Base-by-base conservation (phyloP, 2,888 invertebrate species). In the Pheosia gnoma region DNA sequence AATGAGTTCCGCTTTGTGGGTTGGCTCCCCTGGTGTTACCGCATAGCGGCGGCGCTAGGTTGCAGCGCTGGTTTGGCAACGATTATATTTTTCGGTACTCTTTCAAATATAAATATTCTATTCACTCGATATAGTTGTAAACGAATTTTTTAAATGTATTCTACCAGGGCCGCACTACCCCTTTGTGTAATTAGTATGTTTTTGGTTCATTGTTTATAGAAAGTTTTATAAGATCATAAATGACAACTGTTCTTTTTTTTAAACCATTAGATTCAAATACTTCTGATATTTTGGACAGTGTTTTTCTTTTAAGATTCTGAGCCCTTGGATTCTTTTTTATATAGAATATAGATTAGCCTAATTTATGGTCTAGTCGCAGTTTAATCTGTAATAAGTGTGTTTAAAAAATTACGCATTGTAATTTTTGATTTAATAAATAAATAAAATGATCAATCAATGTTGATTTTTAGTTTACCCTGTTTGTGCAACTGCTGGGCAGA, bases 301-400 rank as follows among this genome's bases (percentile, higher is more conserved):
- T 13, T 52, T 52, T 37, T 36, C 7, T 37, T 3, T 11, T n/a
- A 10, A 5, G 9, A 6, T 13, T 10, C 54, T 36, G 3, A 47
- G 64, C 61, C 67, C 70, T 67, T 66, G 57, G 55, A 59, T 63
- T 61, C 2, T 25, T 25, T 25, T 25, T 25, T 25, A 25, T 43
- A 57, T 59, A 36, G 59, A 43, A 43, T 57, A 62, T 62, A 61
- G 61, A 66, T 72, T 77, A 79, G 76, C 68, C 75, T 82, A 76
- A 77, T 56, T 63, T 72, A 58, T 77, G 74, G 78, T 82, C 81
- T 80, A 79, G 82, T 81, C 78, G 67, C 59, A 75, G 62, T 71
- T 68, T 68, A 71, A 65, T 67, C 58, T 63, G 63, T 74, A 66
- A 68, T 74, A 64, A 64, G 66, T 66, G 60, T 71, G 64, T 56